Evolutionary conservation across 2,797 vertebrate genomes (phyloP).

Genomic region (Naso thynnoides): DNA sequence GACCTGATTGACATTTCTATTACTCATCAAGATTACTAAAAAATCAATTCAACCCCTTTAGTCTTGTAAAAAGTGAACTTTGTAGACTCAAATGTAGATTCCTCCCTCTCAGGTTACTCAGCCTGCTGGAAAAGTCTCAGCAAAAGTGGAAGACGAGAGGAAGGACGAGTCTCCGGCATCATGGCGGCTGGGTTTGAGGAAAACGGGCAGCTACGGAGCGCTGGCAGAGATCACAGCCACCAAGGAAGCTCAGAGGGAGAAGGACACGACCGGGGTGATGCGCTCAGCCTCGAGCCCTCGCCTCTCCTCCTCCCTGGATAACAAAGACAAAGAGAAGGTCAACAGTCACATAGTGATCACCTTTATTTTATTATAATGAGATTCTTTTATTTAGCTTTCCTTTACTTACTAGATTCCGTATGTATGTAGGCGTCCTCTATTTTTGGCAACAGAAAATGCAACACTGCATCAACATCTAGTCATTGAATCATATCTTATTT

Average conservation of each 20-base stretch:
- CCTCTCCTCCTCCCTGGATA: slow-evolving; percentile 95
- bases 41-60: background rate
- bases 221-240: slow-evolving; percentile 97
- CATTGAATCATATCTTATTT: too few relatives aligned
- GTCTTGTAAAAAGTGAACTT: background rate
- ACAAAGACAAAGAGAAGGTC: slow-evolving; percentile 92
- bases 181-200: slow-evolving; percentile 94
- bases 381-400: background rate
- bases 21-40: slow-evolving; percentile 50
- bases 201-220: slow-evolving; percentile 97
- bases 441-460: too few relatives aligned
- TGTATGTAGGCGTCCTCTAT: background rate
- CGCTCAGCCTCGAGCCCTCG: slow-evolving; percentile 98
- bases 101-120: slow-evolving; percentile 51
- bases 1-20: slow-evolving; percentile 38
- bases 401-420: background rate
- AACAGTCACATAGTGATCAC: background rate
- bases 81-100: background rate
- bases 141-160: slow-evolving; percentile 93
- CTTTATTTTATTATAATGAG: background rate
- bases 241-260: slow-evolving; percentile 97
- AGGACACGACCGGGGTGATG: slow-evolving; percentile 94
- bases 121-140: slow-evolving; percentile 87
- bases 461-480: too few relatives aligned
- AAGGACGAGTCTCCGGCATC: slow-evolving; percentile 98